Evolutionary conservation across 2,888 invertebrate genomes (phyloP).

Genomic region (Andrena trimmerana): DNA sequence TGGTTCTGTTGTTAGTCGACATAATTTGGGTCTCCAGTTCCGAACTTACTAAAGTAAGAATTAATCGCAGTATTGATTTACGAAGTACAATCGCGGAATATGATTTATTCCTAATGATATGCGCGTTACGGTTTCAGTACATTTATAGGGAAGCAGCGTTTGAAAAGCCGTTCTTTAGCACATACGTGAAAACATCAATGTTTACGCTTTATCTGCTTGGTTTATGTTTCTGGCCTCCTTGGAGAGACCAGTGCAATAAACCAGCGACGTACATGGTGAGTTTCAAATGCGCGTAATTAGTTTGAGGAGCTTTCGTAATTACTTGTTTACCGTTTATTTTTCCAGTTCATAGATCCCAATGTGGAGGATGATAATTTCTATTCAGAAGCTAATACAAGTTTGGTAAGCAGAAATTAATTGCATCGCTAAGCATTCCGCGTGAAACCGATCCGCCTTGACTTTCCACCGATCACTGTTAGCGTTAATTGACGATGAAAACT

Average conservation of each 20-base stretch:
- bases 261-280: conserved; percentile 91
- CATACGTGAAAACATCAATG: conserved; percentile 97
- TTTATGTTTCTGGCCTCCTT: conserved; percentile 95
- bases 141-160: conserved; percentile 94
- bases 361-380: conserved; percentile 93
- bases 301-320: conserved; percentile 37
- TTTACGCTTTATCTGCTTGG: conserved; percentile 96
- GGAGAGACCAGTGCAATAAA: conserved; percentile 94
- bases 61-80: neutral
- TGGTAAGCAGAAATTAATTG: conserved; percentile 85
- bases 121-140: conserved; percentile 87
- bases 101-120: conserved; percentile 19
- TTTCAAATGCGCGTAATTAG: conserved; percentile 13
- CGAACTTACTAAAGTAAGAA: conserved; percentile 95
- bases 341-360: conserved; percentile 91
- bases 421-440: neutral
- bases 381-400: conserved; percentile 89
- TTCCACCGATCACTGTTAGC: neutral
- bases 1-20: conserved; percentile 95
- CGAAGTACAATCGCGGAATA: neutral
- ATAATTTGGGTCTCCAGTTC: conserved; percentile 98
- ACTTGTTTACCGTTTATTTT: conserved; percentile 71
- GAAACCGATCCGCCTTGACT: neutral
- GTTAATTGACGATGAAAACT: conserved; percentile 45
- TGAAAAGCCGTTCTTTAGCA: conserved; percentile 97